Evolutionary conservation across 1,140 invertebrate species (phyloP).

Genomic region (Zaprionus davidi): DNA sequence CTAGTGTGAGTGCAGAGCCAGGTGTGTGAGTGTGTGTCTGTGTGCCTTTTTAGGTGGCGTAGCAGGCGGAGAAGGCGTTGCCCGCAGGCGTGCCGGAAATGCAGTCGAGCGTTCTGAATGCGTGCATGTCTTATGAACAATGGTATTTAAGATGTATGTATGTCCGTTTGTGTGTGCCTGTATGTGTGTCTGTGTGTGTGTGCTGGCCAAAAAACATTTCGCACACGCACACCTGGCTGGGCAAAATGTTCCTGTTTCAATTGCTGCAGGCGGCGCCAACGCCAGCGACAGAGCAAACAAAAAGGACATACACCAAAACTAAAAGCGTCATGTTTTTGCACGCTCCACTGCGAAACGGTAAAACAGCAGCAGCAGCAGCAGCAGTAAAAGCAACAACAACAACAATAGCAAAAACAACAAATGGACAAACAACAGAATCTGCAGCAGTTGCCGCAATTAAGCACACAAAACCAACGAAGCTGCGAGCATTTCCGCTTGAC

Average conservation of each 20-base stretch:
- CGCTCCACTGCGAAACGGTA: slow-evolving; percentile 64
- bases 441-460: slow-evolving; percentile 70
- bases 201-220: slow-evolving; percentile 59
- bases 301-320: slow-evolving; percentile 74
- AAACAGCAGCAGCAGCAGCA: slow-evolving; percentile 46
- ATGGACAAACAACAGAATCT: slow-evolving; percentile 43
- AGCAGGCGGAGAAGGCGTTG: slow-evolving; percentile 5
- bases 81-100: slow-evolving; percentile 70
- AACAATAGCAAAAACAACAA: slow-evolving; percentile 29
- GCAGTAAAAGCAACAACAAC: slow-evolving; percentile 33
- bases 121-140: slow-evolving; percentile 80
- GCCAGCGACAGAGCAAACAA: slow-evolving; percentile 64
- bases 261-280: slow-evolving; percentile 62
- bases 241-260: slow-evolving; percentile 75
- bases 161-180: slow-evolving; percentile 25
- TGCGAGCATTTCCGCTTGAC: slow-evolving; percentile 66
- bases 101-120: slow-evolving; percentile 73
- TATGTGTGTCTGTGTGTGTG: slow-evolving; percentile 28
- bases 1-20: slow-evolving; percentile 26
- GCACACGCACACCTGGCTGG: slow-evolving; percentile 60
- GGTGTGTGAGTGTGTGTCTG: slow-evolving; percentile 8
- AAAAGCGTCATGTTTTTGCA: slow-evolving; percentile 79
- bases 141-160: slow-evolving; percentile 71
- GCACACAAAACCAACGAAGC: slow-evolving; percentile 64
- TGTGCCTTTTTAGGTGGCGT: slow-evolving; percentile 10